These are phyloP conservation scores for Galendromus occidentalis DNA, from an alignment of 1,140 invertebrate genomes.

Conservation along the genomic window DNA sequence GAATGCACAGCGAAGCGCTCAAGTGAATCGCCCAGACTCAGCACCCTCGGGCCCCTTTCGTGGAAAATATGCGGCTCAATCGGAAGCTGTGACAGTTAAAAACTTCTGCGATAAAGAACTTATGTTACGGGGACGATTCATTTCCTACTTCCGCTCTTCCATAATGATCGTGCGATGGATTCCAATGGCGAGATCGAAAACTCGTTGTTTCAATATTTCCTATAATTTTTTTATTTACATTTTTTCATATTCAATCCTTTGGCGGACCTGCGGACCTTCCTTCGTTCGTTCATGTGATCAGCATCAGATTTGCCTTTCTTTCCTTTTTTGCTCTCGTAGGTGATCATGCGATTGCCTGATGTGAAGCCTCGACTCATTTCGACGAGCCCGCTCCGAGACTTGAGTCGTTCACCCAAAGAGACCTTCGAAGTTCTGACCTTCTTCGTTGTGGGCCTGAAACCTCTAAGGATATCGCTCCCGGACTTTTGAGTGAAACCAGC, in stretches of 20 bases:
- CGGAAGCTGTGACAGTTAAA: no score
- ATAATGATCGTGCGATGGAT: no score
- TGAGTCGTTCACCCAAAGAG: constrained; percentile 16
- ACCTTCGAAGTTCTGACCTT: constrained; percentile 8
- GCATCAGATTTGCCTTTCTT: constrained; percentile 28
- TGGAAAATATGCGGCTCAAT: no score
- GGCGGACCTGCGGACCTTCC: constrained; percentile 45
- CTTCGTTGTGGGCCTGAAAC: constrained; percentile 10
- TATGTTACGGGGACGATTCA: no score
- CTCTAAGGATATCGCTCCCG: constrained; percentile 3
- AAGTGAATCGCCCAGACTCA: no score
- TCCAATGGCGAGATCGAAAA: no score
- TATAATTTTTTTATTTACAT: neutral
- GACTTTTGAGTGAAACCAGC: neutral
- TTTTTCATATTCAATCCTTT: constrained; percentile 19
- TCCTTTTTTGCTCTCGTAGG: constrained; percentile 31
- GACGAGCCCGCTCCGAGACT: constrained; percentile 13
- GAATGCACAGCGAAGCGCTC: constrained; percentile 52
- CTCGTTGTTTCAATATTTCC: neutral
- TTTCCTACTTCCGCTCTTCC: no score
- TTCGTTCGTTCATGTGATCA: constrained; percentile 48
- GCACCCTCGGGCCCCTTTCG: no score
- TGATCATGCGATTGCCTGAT: constrained; percentile 14
- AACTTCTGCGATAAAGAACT: no score
- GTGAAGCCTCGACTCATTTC: constrained; percentile 10